Evolutionary conservation across 2,888 invertebrate genomes (phyloP), one percentile per base, ranked within the genome.

Genomic region (Entomobrya proxima): DNA sequence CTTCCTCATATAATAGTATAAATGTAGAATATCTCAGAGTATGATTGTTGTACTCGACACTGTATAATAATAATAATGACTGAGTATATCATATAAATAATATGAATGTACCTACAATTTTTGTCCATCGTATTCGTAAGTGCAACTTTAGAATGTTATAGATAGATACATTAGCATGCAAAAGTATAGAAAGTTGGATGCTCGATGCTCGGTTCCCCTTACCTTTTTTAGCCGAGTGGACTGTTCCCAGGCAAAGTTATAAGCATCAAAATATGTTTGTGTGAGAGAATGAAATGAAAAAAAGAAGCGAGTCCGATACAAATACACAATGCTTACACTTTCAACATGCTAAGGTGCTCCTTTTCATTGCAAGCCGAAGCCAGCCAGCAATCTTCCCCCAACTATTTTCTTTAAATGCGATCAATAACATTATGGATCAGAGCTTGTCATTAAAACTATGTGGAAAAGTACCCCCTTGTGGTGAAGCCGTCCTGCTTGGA

Each of bases 361-460:
- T 79, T 81, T 40, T 58, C 44, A 37, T 50, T 67, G 9, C 24
- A n/a, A n/a, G 52, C 52, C 18, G 24, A 52, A n/a, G 61, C 52
- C 55, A 75, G 74, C 82, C 75, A 83, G 76, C 74, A 58, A 58
- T 44, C 76, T 76, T 83, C 76, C 82, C 74, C 82, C 61, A 69
- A 80, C 35, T 83, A 32, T 58, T 76, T 83, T 76, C 61, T 75
- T 64, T 47, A 81, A 81, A 81, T 76, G 75, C 82, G 82, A 83
- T 83, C 82, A 83, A 83, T 83, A 83, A 83, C 82, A 83, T 50
- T 83, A 83, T 61, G 82, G 82, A 50, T 32, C 40, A 52, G 72
- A 52, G 1, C 13, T 1, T 44, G 37, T 69, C 58, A 55, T 9
- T 58, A 37, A 76, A 67, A 52, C n/a, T n/a, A n/a, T 11, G 52